Evolutionary conservation across 2,113 vertebrate species (phyloP).

Genomic region (Macquaria ambigua): DNA sequence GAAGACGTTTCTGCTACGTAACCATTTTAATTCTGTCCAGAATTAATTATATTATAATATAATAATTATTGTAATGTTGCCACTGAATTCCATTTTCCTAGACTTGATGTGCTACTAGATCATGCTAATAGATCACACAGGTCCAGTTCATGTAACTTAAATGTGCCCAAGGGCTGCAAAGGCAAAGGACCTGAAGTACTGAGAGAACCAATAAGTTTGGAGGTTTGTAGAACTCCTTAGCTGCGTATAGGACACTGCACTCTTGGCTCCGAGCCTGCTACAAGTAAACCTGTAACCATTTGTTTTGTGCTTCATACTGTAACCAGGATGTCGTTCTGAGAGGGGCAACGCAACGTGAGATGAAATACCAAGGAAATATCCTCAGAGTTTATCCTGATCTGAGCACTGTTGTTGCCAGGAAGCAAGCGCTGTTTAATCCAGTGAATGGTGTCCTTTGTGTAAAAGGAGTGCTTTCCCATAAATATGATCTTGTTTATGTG

Average conservation of each 20-base stretch:
- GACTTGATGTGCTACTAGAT: neutral
- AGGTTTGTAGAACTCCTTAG: neutral
- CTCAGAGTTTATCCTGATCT: neutral
- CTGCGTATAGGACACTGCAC: neutral
- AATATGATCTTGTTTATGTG: neutral
- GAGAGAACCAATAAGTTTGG: neutral
- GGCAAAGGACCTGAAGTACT: neutral
- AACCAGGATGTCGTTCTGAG: neutral
- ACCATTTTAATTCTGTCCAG: too few relatives aligned
- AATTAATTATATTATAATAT: too few relatives aligned
- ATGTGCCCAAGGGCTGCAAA: neutral
- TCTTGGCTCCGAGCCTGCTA: slow-evolving; percentile 3
- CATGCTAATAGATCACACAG: neutral
- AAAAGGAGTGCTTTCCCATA: neutral
- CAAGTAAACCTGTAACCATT: neutral
- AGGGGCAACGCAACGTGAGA: neutral
- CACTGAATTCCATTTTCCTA: too few relatives aligned
- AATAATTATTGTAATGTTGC: too few relatives aligned
- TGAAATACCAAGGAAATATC: slow-evolving; percentile 3
- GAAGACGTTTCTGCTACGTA: too few relatives aligned
- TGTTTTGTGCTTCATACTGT: slow-evolving; percentile 1
- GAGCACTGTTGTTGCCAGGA: neutral
- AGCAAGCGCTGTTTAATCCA: neutral
- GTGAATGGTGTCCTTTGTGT: neutral
- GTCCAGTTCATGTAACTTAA: neutral